phyloP scores from a whole-genome alignment of 2,888 invertebrate genomes.

The Ametastegia equiseti region DNA sequence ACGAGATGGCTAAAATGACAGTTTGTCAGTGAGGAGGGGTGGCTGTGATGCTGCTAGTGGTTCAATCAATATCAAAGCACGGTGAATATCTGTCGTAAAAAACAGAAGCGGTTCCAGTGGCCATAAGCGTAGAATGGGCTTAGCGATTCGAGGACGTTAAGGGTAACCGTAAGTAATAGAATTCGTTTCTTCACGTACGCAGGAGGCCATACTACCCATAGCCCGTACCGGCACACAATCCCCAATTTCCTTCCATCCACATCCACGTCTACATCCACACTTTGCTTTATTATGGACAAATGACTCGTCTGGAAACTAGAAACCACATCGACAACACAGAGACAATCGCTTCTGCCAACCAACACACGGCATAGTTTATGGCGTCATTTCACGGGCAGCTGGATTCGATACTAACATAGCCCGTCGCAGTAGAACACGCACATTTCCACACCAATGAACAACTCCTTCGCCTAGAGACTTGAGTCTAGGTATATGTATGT shows the following conservation, averaged over 20 bases:
- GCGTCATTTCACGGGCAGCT: constrained; percentile 40
- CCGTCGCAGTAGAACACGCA: constrained; percentile 3
- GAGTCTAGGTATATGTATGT: no score
- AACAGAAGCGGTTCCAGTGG: constrained; percentile 25
- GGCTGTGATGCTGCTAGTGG: neutral
- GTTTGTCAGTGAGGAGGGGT: constrained; percentile 10
- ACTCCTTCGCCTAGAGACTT: neutral
- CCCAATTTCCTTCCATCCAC: neutral
- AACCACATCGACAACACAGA: neutral
- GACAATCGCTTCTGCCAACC: neutral
- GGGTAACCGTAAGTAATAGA: constrained; percentile 21
- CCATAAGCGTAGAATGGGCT: constrained; percentile 19
- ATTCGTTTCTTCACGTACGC: constrained; percentile 5
- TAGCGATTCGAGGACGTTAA: constrained; percentile 13
- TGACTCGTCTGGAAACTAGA: neutral
- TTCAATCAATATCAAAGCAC: constrained; percentile 29
- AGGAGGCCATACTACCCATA: neutral
- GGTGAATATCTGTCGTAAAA: constrained; percentile 7
- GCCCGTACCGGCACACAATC: neutral
- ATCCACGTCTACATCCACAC: neutral
- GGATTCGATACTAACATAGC: neutral
- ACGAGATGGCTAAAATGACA: constrained; percentile 19
- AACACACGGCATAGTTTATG: neutral
- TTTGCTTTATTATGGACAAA: neutral
- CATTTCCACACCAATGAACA: neutral